A percentile compares a stretch with the other conserved stretches of the same genome.
These are phyloP conservation scores for Acanthiza pusilla DNA, from an alignment of 2,797 vertebrate species.

Conservation along the genomic window DNA sequence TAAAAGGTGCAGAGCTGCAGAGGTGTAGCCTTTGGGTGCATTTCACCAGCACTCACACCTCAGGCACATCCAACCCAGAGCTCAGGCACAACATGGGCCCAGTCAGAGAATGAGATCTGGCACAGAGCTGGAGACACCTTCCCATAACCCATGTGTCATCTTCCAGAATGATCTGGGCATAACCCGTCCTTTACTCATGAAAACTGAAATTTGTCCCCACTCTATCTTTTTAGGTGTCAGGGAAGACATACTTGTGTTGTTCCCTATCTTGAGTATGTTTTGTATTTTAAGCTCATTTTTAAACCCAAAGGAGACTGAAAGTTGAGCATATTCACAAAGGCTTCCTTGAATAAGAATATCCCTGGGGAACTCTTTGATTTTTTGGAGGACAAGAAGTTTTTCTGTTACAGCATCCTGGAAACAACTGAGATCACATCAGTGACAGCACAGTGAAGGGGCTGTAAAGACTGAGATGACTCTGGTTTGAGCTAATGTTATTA, in stretches of 20 bases:
- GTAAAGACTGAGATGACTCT: not conserved
- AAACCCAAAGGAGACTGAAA: not conserved
- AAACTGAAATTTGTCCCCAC: not conserved
- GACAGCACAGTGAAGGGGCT: not conserved
- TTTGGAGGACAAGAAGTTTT: not conserved
- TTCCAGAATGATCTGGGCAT: not conserved
- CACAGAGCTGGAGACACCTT: not conserved
- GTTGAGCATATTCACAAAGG: not conserved
- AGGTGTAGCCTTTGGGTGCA: not conserved
- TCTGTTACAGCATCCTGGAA: not conserved
- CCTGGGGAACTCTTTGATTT: not conserved
- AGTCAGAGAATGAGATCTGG: not conserved
- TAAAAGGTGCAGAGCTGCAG: not conserved
- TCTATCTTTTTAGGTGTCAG: not conserved
- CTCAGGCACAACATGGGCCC: no score
- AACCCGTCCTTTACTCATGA: not conserved
- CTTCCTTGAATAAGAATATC: not conserved
- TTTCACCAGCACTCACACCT: not conserved
- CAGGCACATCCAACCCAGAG: not conserved
- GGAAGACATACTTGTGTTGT: rapidly evolving
- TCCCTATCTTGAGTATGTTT: not conserved
- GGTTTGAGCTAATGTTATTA: not conserved
- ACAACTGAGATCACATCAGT: not conserved
- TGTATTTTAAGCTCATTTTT: not conserved
- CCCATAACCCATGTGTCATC: rapidly evolving